A percentile compares a stretch with the other conserved stretches of the same genome.
Evolutionary conservation across 2,113 vertebrate species (phyloP).

Genomic region (Piprites chloris): DNA sequence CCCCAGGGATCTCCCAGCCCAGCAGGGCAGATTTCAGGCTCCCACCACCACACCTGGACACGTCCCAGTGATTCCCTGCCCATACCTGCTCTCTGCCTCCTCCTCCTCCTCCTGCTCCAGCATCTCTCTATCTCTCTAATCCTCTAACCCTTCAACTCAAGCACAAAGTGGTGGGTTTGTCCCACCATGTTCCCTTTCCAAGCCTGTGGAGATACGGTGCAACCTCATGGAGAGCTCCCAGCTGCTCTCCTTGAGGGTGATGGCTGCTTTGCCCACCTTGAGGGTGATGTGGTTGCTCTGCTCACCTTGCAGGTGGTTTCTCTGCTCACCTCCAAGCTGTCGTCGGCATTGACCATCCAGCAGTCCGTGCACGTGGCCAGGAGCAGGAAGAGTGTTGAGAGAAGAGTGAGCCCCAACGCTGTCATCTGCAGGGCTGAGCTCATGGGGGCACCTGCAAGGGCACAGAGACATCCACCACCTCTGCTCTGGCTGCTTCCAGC

Average conservation of each 20-base stretch:
- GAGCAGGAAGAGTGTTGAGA: constrained; percentile 70
- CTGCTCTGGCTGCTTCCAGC: neutral
- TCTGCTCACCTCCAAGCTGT: constrained; percentile 74
- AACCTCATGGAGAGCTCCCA: neutral
- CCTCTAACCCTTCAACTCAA: neutral
- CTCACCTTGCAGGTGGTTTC: neutral
- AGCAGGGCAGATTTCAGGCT: neutral
- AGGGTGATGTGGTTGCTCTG: neutral
- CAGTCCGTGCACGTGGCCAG: constrained; percentile 75
- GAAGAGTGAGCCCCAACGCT: constrained; percentile 43
- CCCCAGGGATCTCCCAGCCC: neutral
- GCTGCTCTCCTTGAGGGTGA: neutral
- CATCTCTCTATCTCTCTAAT: neutral
- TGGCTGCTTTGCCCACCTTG: neutral
- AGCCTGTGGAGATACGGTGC: neutral
- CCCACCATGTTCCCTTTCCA: neutral
- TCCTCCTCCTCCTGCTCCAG: neutral
- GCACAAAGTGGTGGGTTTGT: neutral
- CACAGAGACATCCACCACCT: neutral
- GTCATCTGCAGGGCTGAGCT: constrained; percentile 37
- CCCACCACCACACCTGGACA: neutral
- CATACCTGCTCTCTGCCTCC: neutral
- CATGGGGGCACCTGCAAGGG: constrained; percentile 48
- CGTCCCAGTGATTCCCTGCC: neutral
- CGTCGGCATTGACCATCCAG: constrained; percentile 78